phyloP scores from a whole-genome alignment of 2,113 vertebrate species.

The Mungos mungo region DNA sequence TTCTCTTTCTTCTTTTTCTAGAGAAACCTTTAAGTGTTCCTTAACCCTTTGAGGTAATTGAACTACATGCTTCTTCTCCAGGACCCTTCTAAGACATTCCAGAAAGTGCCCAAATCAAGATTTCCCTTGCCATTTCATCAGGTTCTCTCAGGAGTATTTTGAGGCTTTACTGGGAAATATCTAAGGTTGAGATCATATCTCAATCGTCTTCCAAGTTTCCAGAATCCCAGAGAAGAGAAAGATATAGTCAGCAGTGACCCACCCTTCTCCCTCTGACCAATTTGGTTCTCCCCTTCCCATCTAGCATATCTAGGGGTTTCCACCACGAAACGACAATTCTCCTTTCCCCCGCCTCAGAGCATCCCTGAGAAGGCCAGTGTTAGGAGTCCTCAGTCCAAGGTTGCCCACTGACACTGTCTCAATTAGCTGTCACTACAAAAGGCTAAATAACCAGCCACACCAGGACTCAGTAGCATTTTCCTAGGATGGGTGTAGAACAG shows the following conservation, averaged over 20 bases:
- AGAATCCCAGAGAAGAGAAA: neutral
- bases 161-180: neutral
- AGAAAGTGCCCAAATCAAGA: neutral
- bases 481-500: neutral
- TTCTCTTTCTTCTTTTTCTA: neutral
- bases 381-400: neutral
- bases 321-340: neutral
- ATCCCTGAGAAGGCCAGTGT: neutral
- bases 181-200: neutral
- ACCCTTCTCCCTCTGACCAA: neutral
- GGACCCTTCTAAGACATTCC: neutral
- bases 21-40: neutral
- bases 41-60: neutral
- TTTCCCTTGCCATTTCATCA: neutral
- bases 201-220: neutral
- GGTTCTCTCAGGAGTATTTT: neutral
- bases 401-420: neutral
- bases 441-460: neutral
- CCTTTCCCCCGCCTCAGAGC: neutral
- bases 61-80: neutral
- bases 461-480: neutral
- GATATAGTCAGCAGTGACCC: neutral
- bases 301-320: neutral
- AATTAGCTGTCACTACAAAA: neutral
- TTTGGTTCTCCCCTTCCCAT: neutral